Evolutionary conservation across 2,888 invertebrate genomes (phyloP), one percentile per base, ranked within the genome.

Genomic region (Sphaeridia pumilis): DNA sequence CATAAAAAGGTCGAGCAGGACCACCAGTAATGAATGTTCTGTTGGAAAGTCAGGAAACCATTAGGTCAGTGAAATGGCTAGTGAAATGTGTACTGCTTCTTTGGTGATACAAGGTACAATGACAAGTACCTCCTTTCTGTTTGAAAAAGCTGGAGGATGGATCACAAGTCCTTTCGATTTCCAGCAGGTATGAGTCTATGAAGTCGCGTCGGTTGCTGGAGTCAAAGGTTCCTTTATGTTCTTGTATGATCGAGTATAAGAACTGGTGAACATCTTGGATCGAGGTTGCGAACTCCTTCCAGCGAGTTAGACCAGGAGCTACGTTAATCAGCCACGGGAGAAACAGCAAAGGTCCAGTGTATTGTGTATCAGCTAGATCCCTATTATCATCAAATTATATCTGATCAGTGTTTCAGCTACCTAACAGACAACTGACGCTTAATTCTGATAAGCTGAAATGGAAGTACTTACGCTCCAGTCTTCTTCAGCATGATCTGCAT

Each of bases 21-120:
- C 58, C 4, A 61, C 63, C 10, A 65, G 49, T 22, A 67, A 50
- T 12, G 66, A 66, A 27, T 66, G 60, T 24, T 65, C 67, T 67
- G 52, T 28, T 50, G 31, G 20, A 17, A 25, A 17, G 20, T 25
- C 24, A 27, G 10, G 36, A 46, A 12, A 35, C 17, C n/a, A 26
- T 34, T 3, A 28, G 17, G 5, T 46, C n/a, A 31, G 25, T 31
- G 7, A 31, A 10, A 10, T 10, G 14, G 7, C 31, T 31, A 10
- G 10, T 24, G 2, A 17, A 12, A 12, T 22, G 17, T 44, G 3
- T 10, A 26, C 12, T 44, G 17, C 25, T 14, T 10, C 7, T 31
- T 31, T 10, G 31, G 31, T 31, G 7, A 10, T 31, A 10, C 14
- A 43, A 50, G 44, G n/a, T 10, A 35, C n/a, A 28, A 10, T 38